These are phyloP conservation scores for Ibidorhyncha struthersii DNA, from an alignment of 2,113 vertebrate genomes.

Conservation along the genomic window DNA sequence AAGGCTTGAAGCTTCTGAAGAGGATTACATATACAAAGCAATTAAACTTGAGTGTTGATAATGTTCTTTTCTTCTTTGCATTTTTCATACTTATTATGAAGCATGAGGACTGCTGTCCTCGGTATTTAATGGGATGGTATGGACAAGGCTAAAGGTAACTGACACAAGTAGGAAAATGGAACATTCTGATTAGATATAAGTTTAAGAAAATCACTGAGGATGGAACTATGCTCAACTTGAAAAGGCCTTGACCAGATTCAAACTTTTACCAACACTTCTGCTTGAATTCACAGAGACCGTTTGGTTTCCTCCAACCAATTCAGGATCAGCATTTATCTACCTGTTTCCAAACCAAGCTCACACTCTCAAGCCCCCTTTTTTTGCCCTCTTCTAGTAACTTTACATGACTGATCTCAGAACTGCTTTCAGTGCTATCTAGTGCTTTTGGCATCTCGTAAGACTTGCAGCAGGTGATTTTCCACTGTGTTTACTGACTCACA, in stretches of 20 bases:
- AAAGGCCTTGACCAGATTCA: neutral
- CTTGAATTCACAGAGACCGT: neutral
- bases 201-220: neutral
- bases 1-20: neutral
- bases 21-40: neutral
- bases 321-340: neutral
- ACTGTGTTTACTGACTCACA: neutral
- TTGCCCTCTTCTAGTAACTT: neutral
- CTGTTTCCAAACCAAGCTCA: neutral
- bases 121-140: neutral
- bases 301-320: neutral
- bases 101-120: neutral
- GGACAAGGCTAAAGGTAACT: neutral
- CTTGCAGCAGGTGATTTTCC: neutral
- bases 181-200: neutral
- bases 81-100: neutral
- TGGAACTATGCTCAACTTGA: neutral
- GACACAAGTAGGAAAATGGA: neutral
- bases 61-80: neutral
- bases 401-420: neutral
- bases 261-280: neutral
- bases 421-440: neutral
- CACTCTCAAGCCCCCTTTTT: neutral
- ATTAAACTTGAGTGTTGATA: neutral
- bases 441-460: neutral